Evolutionary conservation across 2,888 invertebrate genomes (phyloP), one percentile per base, ranked within the genome.

Genomic region (Timema podura): DNA sequence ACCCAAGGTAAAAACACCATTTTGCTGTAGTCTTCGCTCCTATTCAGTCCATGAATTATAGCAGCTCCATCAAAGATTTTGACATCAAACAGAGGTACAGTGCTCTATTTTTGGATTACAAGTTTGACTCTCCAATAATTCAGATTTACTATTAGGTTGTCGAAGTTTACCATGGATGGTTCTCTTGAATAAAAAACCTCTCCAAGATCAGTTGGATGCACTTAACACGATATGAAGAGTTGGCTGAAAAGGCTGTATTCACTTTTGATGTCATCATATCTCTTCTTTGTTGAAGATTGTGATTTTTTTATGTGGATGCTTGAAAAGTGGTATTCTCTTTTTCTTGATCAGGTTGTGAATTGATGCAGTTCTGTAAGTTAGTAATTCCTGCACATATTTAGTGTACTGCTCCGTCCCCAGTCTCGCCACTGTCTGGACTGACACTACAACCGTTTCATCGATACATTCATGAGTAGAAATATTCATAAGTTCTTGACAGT

Each of bases 241-340:
- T 57, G 57, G 57, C 57, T 7, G 57, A n/a, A 57, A 57, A 57
- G 57, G 15, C n/a, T 57, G 9, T n/a, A 57, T 5, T 57, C 57
- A 6, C 57, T 57, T 57, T 57, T 13, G 5, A 57, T 57, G 13
- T 57, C 5, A n/a, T 13, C 15, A n/a, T 57, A 57, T 13, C 30
- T 57, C 57, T 11, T 57, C 30, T 57, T n/a, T n/a, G 54, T 30
- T 11, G 57, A n/a, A 57, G 15, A 16, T 13, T 57, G 57, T n/a
- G 57, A 57, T 57, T 57, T 57, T 5, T 57, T 57, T 57, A n/a
- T 57, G 15, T 11, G 57, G 57, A 30, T 57, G 57, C 57, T 57
- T 57, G 57, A 57, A 57, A 57, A 57, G 57, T 57, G 57, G 57
- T 57, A 57, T 57, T 57, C 13, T 57, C 7, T 57, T 57, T 30